These are phyloP conservation scores for Leucopternis melanops DNA, from an alignment of 2,113 vertebrate genomes.

Conservation along the genomic window DNA sequence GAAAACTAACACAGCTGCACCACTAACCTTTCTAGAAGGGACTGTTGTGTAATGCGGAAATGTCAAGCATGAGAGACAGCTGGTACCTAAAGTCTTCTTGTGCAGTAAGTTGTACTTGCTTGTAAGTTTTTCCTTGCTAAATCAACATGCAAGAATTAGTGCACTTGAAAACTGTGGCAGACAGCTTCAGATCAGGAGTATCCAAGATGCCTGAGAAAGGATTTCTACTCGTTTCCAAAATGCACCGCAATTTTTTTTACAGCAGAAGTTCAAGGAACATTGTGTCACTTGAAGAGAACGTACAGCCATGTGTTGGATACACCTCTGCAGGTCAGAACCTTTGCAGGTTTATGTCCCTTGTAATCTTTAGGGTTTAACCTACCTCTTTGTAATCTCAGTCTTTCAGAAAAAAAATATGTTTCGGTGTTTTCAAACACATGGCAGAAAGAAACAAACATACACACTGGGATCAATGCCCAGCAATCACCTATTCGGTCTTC, in stretches of 20 bases:
- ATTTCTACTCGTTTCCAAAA: background rate
- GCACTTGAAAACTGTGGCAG: background rate
- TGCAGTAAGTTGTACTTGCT: background rate
- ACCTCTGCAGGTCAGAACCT: background rate
- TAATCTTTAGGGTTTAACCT: background rate
- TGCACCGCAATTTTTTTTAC: background rate
- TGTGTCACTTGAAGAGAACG: background rate
- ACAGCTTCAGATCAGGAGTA: background rate
- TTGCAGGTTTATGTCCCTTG: background rate
- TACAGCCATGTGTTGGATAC: background rate
- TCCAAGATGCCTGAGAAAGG: background rate
- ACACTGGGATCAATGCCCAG: background rate
- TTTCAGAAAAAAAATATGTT: background rate
- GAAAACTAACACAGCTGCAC: background rate
- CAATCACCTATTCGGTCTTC: background rate
- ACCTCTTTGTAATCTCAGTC: background rate
- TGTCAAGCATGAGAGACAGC: background rate
- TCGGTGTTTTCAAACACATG: background rate
- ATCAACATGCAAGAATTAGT: background rate
- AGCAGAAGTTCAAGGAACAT: background rate
- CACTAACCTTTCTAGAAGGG: background rate
- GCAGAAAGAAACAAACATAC: background rate
- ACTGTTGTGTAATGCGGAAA: background rate
- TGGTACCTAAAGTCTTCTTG: background rate
- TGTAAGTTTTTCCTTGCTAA: background rate